Evolutionary conservation across 2,888 invertebrate genomes (phyloP), one percentile per base, ranked within the genome.

Genomic region (Folsomia manolachei): DNA sequence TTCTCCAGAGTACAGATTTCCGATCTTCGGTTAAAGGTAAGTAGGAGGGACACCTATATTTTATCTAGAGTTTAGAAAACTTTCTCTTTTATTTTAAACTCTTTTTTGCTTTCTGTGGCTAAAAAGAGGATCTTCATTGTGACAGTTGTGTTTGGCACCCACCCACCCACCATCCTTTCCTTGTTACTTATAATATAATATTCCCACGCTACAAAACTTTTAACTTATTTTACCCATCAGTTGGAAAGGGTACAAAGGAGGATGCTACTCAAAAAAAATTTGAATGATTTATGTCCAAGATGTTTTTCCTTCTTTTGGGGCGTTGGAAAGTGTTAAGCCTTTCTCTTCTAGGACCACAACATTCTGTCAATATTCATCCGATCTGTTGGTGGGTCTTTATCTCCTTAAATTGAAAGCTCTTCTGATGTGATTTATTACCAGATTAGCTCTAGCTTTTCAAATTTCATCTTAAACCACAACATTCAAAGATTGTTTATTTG

Each of bases 1-100:
- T 68, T 27, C 63, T 71, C 24, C 62, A 63, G 1, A 68, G 71
- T 27, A 24, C 26, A 2, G 62, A 68, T 7, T 71, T 71, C 56
- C 62, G 26, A 68, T 27, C 51, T 14, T 27, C 62, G 21, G 25
- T 71, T 24, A 71, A 67, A 63, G 67, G 71, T 71, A 19, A 18
- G 51, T n/a, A n/a, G n/a, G n/a, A n/a, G n/a, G n/a, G n/a, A n/a
- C n/a, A n/a, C n/a, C n/a, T n/a, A n/a, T n/a, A n/a, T n/a, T n/a
- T n/a, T n/a, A n/a, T n/a, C n/a, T n/a, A n/a, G n/a, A n/a, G n/a
- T n/a, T n/a, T n/a, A 14, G 14, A 39, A 39, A 39, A 14, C 39
- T 9, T 39, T 39, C 39, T 39, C 39, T 9, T 39, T 14, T n/a
- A n/a, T n/a, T n/a, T n/a, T n/a, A n/a, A n/a, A n/a, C n/a, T n/a